Base-by-base conservation (phyloP, 2,113 vertebrate genomes). In the Willisornis vidua region DNA sequence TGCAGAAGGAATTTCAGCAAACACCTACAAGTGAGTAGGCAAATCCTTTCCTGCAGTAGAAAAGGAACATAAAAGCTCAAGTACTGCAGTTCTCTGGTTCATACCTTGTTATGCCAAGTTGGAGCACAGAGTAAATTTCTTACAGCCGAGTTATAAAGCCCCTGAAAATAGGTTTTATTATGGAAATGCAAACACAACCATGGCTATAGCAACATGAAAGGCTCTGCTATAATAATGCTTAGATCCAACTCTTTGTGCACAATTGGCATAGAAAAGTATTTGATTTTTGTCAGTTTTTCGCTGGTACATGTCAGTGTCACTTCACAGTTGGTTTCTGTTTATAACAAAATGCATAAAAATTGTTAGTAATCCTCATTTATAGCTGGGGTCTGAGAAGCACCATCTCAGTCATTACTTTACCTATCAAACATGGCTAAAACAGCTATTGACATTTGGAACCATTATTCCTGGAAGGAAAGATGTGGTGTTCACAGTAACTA, bases 151-250 rank as follows among this genome's bases (percentile, higher is more conserved):
- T 95, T 97, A 97, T 97, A 97, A 97, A 97, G 92, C 97, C 93
- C 95, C 92, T 97, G 96, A 97, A 97, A 97, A 97, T 96, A 97
- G 96, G 92, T 97, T 96, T 96, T 97, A 96, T 96, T 96, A 96
- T 93, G 95, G 89, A 97, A 97, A 97, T 97, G 94, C 90, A 94
- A 94, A 92, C 95, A 90, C 76, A 90, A 59, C 66, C 90, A 96
- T 24, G 90, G 85, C 89, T 96, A 80, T 66, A 96, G 96, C 76
- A 97, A 97, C 97, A 97, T 97, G 96, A 97, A 97, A 97, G 97
- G 82, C 89, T 97, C 84, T 87, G 90, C 71, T 96, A 16, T 94
- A 94, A 97, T 97, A 96, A 94, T 11, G 19, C 71, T 96, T 92
- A 93, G 93, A 93, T 97, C 87, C 97, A 97, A 90, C 90, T 85